Evolutionary conservation across 1,140 invertebrate species (phyloP).

Genomic region (Cydia splendana): DNA sequence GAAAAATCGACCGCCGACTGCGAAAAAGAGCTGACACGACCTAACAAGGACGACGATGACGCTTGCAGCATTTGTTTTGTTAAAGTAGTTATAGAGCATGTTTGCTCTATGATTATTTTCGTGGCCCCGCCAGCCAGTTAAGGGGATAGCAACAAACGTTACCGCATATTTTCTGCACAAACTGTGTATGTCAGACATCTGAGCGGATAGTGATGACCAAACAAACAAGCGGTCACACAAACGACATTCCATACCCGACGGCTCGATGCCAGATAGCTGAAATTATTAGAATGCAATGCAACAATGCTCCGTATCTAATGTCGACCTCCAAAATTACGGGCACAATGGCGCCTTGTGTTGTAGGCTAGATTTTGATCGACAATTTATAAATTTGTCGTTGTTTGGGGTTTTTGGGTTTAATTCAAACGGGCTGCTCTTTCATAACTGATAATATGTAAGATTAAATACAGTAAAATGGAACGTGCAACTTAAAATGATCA

Average conservation of each 20-base stretch:
- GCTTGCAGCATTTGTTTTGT: no score
- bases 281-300: conserved; percentile 9
- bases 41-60: no score
- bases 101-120: not conserved
- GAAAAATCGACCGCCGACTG: no score
- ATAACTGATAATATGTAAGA: no score
- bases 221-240: conserved; percentile 24
- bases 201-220: not conserved
- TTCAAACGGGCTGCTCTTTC: not conserved
- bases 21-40: no score
- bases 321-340: conserved; percentile 13
- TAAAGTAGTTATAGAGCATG: no score
- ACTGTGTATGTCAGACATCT: not conserved
- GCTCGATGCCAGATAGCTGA: not conserved
- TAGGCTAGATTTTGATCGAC: conserved; percentile 17
- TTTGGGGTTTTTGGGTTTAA: not conserved
- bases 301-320: conserved; percentile 15
- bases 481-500: no score
- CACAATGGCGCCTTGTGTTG: not conserved
- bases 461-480: no score
- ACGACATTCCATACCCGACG: conserved; percentile 4
- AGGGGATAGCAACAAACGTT: not conserved
- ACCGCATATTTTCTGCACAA: not conserved
- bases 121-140: not conserved
- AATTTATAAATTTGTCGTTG: not conserved